Evolutionary conservation across 2,888 invertebrate species (phyloP).

Genomic region (Perithous albicinctus): DNA sequence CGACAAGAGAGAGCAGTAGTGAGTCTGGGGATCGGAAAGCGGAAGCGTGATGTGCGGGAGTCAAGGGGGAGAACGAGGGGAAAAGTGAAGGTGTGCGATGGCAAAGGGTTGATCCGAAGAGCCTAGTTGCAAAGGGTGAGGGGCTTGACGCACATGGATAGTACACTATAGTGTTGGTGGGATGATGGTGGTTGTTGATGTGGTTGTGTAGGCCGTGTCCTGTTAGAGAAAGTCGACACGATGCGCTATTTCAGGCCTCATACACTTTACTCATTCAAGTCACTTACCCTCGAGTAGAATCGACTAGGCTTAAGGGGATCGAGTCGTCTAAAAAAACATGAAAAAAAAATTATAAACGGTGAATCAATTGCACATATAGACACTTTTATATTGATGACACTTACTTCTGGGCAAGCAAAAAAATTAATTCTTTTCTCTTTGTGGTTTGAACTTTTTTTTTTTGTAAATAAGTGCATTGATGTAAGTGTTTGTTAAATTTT

Average conservation of each 20-base stretch:
- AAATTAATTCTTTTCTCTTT: no score
- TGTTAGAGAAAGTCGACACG: conserved; percentile 4
- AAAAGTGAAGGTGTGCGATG: conserved; percentile 42
- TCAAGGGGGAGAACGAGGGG: background rate
- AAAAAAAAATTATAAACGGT: no score
- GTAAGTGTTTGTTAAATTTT: no score
- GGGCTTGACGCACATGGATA: background rate
- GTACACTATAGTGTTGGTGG: background rate
- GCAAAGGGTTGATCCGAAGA: conserved; percentile 50
- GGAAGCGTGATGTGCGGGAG: conserved; percentile 25
- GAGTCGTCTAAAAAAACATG: no score
- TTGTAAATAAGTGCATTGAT: no score
- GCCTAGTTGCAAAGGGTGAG: background rate
- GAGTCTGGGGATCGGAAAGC: conserved; percentile 35
- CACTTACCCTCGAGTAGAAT: conserved; percentile 36
- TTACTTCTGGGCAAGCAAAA: no score
- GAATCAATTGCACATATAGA: no score
- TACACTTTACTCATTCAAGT: conserved; percentile 35
- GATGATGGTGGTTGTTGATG: no score
- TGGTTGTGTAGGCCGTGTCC: conserved; percentile 16
- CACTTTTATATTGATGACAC: no score
- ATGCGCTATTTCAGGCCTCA: conserved; percentile 43
- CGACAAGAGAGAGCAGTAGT: conserved; percentile 41
- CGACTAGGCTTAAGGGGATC: conserved; percentile 23
- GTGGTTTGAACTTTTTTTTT: no score